These are phyloP conservation scores for Ceyx margarethae DNA, from an alignment of 2,113 vertebrate species.

Conservation along the genomic window DNA sequence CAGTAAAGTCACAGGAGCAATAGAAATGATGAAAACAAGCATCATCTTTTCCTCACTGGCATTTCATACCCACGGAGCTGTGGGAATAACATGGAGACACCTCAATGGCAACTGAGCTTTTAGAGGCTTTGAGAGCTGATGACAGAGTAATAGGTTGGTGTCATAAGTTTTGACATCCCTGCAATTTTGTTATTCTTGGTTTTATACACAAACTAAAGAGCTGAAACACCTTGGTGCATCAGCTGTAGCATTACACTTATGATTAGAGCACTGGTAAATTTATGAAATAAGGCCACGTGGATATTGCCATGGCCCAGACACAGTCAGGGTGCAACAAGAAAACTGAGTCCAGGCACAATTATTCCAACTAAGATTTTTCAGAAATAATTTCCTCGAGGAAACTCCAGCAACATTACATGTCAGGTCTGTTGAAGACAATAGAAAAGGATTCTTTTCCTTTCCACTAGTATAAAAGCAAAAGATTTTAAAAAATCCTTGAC, in stretches of 20 bases:
- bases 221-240: neutral
- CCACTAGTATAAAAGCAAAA: neutral
- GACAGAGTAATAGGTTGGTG: neutral
- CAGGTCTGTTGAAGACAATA: neutral
- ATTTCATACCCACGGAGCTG: neutral
- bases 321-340: neutral
- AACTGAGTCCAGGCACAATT: neutral
- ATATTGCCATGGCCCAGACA: neutral
- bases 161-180: neutral
- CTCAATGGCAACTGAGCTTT: neutral
- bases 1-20: neutral
- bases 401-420: neutral
- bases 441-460: neutral
- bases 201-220: neutral
- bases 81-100: neutral
- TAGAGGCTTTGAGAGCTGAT: neutral
- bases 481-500: neutral
- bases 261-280: neutral
- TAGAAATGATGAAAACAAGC: neutral
- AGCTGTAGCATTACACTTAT: neutral
- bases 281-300: neutral
- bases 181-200: neutral
- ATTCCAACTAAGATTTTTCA: neutral
- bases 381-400: neutral
- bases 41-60: neutral